phyloP scores from a whole-genome alignment of 2,888 invertebrate species.

The Noctua pronuba region DNA sequence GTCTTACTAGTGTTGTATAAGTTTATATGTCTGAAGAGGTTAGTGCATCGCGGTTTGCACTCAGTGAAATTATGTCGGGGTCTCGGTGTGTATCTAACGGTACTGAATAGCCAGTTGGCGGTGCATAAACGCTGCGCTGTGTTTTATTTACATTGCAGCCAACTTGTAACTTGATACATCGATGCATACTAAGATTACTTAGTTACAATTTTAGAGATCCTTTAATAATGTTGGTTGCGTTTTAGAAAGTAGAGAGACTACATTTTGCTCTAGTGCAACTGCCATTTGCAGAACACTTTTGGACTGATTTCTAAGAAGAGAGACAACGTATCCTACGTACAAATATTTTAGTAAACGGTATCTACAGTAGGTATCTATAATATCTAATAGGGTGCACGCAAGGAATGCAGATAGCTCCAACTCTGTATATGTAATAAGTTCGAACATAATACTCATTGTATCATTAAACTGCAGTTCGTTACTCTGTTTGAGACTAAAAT shows the following conservation, averaged over 20 bases:
- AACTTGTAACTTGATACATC: constrained; percentile 75
- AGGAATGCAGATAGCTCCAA: neutral
- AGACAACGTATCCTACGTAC: neutral
- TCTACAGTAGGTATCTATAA: neutral
- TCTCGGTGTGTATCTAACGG: constrained; percentile 81
- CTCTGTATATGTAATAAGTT: neutral
- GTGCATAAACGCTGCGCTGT: constrained; percentile 77
- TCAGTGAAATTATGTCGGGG: constrained; percentile 79
- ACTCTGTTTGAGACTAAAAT: neutral
- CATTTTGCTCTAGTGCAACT: constrained; percentile 11
- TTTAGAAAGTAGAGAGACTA: constrained; percentile 50
- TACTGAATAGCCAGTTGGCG: constrained; percentile 79
- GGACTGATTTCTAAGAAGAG: constrained; percentile 15
- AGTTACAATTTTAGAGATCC: constrained; percentile 58
- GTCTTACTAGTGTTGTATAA: constrained; percentile 57
- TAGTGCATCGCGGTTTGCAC: constrained; percentile 76
- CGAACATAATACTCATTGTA: constrained; percentile 11
- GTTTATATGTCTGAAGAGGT: constrained; percentile 65
- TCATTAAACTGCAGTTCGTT: constrained; percentile 5
- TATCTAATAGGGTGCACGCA: neutral
- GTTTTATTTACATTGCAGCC: constrained; percentile 81
- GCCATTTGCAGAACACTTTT: constrained; percentile 27
- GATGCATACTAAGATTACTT: constrained; percentile 63
- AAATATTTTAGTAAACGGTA: neutral
- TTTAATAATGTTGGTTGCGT: constrained; percentile 34